phyloP scores from a whole-genome alignment of 2,888 invertebrate genomes.

The Drosophila paramelanica region DNA sequence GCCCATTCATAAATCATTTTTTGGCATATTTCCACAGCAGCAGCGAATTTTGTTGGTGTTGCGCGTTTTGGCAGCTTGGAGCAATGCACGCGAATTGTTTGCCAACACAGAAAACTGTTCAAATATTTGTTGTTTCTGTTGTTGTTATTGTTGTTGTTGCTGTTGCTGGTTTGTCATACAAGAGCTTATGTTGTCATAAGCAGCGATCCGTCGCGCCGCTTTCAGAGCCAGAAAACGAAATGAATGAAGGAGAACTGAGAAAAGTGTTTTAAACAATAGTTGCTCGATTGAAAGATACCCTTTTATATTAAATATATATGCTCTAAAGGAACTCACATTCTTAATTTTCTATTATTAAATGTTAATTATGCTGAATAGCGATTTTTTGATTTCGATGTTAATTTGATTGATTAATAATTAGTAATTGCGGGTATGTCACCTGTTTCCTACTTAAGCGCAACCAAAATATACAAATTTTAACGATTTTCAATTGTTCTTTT shows the following conservation, averaged over 20 bases:
- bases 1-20: conserved; percentile 73
- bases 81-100: conserved; percentile 58
- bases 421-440: too few species aligned
- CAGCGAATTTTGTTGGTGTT: conserved; percentile 16
- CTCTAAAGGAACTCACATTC: too few species aligned
- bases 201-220: conserved; percentile 10
- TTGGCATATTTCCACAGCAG: conserved; percentile 44
- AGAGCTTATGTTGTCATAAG: conserved; percentile 60
- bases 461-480: not conserved
- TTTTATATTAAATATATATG: not conserved
- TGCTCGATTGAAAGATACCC: not conserved
- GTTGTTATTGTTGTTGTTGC: conserved; percentile 16
- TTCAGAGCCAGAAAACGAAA: conserved; percentile 1
- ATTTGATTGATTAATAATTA: too few species aligned
- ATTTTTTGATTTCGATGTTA: too few species aligned
- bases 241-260: not conserved
- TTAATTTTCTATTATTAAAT: too few species aligned
- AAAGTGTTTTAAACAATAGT: not conserved
- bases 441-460: too few species aligned
- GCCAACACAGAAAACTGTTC: conserved; percentile 64
- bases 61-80: conserved; percentile 36
- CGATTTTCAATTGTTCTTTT: too few species aligned
- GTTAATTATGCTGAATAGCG: too few species aligned
- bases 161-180: conserved; percentile 46
- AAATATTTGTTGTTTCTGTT: conserved; percentile 63